These are phyloP conservation scores for Griposia aprilina DNA, from an alignment of 2,888 invertebrate genomes.

Conservation along the genomic window DNA sequence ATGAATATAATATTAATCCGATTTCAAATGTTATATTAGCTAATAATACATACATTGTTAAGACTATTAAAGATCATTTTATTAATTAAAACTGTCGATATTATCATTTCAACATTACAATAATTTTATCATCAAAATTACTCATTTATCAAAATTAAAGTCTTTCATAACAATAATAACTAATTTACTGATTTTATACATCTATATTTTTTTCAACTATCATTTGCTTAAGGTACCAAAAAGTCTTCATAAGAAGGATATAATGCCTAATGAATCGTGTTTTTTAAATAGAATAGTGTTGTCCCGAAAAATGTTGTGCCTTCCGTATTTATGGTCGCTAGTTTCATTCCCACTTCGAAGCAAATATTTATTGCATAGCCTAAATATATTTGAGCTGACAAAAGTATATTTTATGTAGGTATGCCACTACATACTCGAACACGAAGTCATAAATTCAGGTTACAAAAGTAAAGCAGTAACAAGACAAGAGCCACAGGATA, in stretches of 20 bases:
- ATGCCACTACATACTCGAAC: background rate
- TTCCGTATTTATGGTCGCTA: background rate
- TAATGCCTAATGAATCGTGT: background rate
- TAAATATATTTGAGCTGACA: background rate
- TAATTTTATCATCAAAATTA: conserved; percentile 40
- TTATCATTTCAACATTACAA: conserved; percentile 26
- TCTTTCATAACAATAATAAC: conserved; percentile 60
- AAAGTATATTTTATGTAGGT: background rate
- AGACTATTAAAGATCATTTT: background rate
- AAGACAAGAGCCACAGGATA: background rate
- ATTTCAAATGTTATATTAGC: background rate
- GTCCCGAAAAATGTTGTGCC: background rate
- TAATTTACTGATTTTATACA: conserved; percentile 46
- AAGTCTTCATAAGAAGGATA: background rate
- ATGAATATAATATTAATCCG: background rate
- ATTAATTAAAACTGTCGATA: conserved; percentile 43
- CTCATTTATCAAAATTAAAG: conserved; percentile 65
- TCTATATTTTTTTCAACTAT: conserved; percentile 20
- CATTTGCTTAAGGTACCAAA: conserved; percentile 13
- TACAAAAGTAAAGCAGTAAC: conserved; percentile 1
- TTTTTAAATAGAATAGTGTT: background rate
- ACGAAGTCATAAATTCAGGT: conserved; percentile 2
- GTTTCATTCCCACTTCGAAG: conserved; percentile 9
- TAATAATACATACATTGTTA: background rate
- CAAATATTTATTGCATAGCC: conserved; percentile 8